Conservation (phyloP, 2,113 vertebrate genomes). For the Petrocephalus zakoni region DNA sequence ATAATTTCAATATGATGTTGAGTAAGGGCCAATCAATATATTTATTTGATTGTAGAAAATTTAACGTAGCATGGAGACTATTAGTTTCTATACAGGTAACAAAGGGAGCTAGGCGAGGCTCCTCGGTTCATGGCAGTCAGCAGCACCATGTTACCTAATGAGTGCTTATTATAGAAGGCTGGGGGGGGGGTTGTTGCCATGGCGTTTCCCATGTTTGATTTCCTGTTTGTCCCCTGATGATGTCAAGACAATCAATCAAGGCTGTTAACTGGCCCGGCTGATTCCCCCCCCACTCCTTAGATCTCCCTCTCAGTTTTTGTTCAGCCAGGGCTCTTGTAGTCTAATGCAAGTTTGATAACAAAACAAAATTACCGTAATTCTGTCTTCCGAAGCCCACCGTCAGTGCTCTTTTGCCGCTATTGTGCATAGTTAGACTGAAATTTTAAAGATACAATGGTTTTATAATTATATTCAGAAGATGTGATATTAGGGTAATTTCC, state of each 20-base stretch:
- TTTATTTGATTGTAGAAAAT: neutral
- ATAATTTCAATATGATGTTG: neutral
- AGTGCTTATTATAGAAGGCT: neutral
- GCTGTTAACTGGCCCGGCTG: neutral
- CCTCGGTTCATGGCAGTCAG: neutral
- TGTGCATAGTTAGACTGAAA: neutral
- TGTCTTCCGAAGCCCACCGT: neutral
- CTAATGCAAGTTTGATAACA: neutral
- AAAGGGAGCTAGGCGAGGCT: neutral
- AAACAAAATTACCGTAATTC: neutral
- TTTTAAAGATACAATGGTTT: neutral
- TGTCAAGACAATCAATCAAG: slow-evolving; percentile 21
- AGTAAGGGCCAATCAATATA: neutral
- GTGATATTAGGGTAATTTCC: neutral
- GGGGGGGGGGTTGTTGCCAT: slow-evolving; percentile 13
- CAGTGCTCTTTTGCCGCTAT: neutral
- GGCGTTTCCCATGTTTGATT: slow-evolving; percentile 5
- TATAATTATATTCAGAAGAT: neutral
- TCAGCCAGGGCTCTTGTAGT: neutral
- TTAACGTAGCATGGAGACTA: neutral
- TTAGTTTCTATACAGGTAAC: neutral
- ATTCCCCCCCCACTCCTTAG: neutral
- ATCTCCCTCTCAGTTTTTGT: neutral
- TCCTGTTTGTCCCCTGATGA: slow-evolving; percentile 19
- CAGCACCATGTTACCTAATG: neutral